These are phyloP conservation scores for Mythimna ferrago DNA, from an alignment of 2,888 invertebrate species.

Conservation along the genomic window DNA sequence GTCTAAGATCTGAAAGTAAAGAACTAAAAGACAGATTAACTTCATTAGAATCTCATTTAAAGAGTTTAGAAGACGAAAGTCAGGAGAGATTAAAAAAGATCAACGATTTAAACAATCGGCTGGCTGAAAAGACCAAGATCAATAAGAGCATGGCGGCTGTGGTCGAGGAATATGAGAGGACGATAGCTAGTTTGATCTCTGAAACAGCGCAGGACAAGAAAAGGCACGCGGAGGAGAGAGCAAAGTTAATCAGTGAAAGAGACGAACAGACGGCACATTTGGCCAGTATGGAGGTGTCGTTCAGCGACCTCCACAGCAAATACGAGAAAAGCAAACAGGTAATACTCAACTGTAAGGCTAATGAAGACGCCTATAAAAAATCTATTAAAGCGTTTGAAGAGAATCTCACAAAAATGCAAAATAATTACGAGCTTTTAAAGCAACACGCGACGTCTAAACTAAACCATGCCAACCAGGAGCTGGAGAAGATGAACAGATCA, in stretches of 20 bases:
- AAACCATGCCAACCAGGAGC: conserved; percentile 94
- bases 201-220: conserved; percentile 93
- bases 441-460: conserved; percentile 97
- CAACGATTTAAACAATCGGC: conserved; percentile 80
- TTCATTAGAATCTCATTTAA: conserved; percentile 82
- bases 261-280: conserved; percentile 92
- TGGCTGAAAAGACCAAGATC: conserved; percentile 83
- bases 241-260: conserved; percentile 89
- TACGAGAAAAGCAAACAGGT: conserved; percentile 93
- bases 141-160: conserved; percentile 92
- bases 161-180: conserved; percentile 95
- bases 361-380: conserved; percentile 93
- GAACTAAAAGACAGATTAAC: conserved; percentile 86
- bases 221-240: conserved; percentile 88
- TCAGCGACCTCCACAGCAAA: conserved; percentile 92
- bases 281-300: conserved; percentile 91
- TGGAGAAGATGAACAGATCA: conserved; percentile 93
- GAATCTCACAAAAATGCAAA: conserved; percentile 94
- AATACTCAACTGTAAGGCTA: conserved; percentile 88
- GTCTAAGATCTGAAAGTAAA: conserved; percentile 86
- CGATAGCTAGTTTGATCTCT: conserved; percentile 93
- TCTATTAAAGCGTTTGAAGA: conserved; percentile 93
- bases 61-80: conserved; percentile 78
- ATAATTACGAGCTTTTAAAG: conserved; percentile 96
- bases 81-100: conserved; percentile 80